phyloP scores from a whole-genome alignment of 2,113 vertebrate genomes.

The Coryphaenoides rupestris region DNA sequence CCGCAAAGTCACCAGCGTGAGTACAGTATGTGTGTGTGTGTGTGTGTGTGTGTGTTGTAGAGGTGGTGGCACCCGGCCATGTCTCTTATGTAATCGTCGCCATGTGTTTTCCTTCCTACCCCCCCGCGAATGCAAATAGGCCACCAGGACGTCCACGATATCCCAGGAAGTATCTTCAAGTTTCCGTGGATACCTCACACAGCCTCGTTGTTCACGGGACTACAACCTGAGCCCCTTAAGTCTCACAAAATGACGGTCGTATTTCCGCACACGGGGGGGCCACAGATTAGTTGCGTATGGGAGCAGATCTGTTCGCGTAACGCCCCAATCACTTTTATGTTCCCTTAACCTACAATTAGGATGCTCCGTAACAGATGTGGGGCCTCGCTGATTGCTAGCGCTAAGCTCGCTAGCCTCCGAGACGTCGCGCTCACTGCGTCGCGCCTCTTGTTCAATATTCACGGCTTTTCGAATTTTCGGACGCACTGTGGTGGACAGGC shows the following conservation, averaged over 20 bases:
- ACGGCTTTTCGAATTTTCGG: neutral
- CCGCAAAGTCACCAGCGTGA: constrained; percentile 97
- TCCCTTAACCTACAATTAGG: constrained; percentile 11
- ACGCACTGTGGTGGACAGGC: neutral
- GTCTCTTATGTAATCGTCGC: constrained; percentile 33
- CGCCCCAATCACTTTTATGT: neutral
- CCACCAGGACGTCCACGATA: constrained; percentile 14
- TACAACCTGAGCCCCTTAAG: too few species aligned
- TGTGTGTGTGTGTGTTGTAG: neutral
- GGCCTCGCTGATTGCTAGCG: constrained; percentile 18
- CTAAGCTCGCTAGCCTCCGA: constrained; percentile 7
- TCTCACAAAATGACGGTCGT: too few species aligned
- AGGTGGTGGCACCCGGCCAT: neutral
- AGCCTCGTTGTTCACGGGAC: constrained; percentile 3
- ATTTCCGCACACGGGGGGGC: too few species aligned
- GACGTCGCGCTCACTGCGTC: neutral
- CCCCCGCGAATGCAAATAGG: constrained; percentile 1
- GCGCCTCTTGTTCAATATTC: neutral
- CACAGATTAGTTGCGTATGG: constrained; percentile 15
- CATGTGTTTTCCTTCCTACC: constrained; percentile 27
- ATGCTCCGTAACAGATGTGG: constrained; percentile 19
- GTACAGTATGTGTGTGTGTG: constrained; percentile 25
- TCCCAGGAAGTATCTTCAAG: neutral
- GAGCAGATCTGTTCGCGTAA: neutral
- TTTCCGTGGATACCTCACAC: constrained; percentile 17